Base-by-base conservation (phyloP, 37 sponge, comb jelly and placozoan genomes). In the Sycon ciliatum region DNA sequence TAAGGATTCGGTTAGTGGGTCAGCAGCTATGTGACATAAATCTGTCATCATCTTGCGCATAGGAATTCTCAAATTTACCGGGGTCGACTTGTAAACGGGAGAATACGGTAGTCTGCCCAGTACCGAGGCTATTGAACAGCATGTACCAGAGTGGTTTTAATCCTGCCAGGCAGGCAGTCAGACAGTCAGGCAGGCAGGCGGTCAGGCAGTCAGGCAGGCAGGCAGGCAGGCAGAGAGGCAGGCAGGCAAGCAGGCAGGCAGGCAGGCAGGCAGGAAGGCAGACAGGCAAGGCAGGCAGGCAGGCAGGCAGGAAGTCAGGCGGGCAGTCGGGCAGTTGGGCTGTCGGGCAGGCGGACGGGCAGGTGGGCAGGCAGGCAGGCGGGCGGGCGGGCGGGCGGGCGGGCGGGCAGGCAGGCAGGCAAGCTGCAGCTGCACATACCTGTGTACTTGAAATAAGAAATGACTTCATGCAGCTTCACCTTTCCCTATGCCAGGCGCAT, bases 261-360 rank as follows among this genome's bases (percentile, higher is more conserved):
- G 49, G 13, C 49, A 42, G 49, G 13, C 49, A 42, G 49, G 13
- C 49, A 42, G 49, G 13, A n/a, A n/a, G 13, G 13, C 49, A 42
- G 49, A 42, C 49, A 42, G 49, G 49, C 49, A 42, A 13, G 49
- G 49, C 49, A 42, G 49, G 49, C 49, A 42, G 49, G 49, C 49
- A 42, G 49, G 49, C 49, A 42, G 49, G 49, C 49, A 42, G 49
- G 49, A 9, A 42, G 49, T 9, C 49, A 42, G 49, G 49, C 49
- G 13, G 49, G 49, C 49, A 42, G 49, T 9, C 49, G 13, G 49
- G 49, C 49, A 42, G 49, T 9, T 13, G 13, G 49, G 49, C 49
- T 18, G 49, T 9, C 49, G 13, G 49, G 49, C 49, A 42, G 49
- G 49, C 49, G 13, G 49, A 13, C 49, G 13, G 49, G 49, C 49